Evolutionary conservation across 1,140 invertebrate species (phyloP), one percentile per base, ranked within the genome.

Genomic region (Acyrthosiphon pisum): DNA sequence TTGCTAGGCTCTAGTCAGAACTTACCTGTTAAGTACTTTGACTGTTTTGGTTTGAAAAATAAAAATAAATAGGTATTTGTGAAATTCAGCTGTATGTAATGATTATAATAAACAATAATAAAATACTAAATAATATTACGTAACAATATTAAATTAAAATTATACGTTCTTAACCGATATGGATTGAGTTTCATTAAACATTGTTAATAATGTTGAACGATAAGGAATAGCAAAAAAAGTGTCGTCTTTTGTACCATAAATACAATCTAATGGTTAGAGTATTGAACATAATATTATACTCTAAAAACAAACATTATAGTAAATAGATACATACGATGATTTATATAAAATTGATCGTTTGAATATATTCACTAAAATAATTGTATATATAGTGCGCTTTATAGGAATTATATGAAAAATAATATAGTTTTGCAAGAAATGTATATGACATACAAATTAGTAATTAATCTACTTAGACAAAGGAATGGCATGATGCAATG

Each of bases 401-500:
- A 44, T 44, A 44, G 53, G 6, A 90, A 90, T 56, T 68, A 68
- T 26, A 41, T 14, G 7, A 44, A 4, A 53, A 60, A 37, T 56
- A 56, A 35, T 90, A 90, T 37, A 56, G 35, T 56, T 90, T 90
- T 88, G 50, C 50, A 53, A 89, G 35, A 90, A 90, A 68, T 44
- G 37, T 90, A 90, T 44, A 6, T 41, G 41, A 35, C 7, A 44
- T 68, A 90, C 7, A 76, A 76, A n/a, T n/a, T 35, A 35, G 30
- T 44, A 68, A 46, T 56, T 37, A 68, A 68, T 46, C 35, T 91
- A 92, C n/a, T 93, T 94, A 89, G 93, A 68, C 0, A 96, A 95
- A 26, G 76, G 93, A 60, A 97, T 94, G 1, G 97, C 96, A 94
- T 96, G 96, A 95, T 98, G 97, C 93, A 98, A 95, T 95, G 98